A percentile compares a stretch with the other conserved stretches of the same genome.
Evolutionary conservation across 1,140 invertebrate genomes (phyloP).

Genomic region (Camponotus vicinus): DNA sequence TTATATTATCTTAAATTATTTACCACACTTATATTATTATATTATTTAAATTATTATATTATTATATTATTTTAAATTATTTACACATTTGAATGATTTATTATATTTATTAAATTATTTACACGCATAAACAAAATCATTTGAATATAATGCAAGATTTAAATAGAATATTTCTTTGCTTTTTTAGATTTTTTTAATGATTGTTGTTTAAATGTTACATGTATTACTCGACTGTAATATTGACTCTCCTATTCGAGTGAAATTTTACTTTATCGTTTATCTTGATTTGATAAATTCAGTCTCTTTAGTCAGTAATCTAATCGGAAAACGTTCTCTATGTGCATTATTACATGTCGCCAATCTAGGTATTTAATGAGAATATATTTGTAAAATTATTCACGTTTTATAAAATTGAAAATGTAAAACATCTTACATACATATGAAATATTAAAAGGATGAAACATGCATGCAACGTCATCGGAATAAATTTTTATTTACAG

Average conservation of each 20-base stretch:
- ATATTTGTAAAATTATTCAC: not conserved
- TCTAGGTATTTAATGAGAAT: not conserved
- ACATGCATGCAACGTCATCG: not conserved
- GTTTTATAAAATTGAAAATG: not conserved
- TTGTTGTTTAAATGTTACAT: too few relatives aligned
- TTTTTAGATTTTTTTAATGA: not conserved
- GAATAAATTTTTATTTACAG: not conserved
- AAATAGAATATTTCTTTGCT: not conserved
- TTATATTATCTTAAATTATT: not conserved
- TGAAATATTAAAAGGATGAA: not conserved
- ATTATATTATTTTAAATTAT: not conserved
- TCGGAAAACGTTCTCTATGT: not conserved
- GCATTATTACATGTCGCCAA: constrained; percentile 1
- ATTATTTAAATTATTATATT: too few relatives aligned
- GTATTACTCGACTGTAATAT: not conserved
- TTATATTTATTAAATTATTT: not conserved
- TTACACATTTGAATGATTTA: too few relatives aligned
- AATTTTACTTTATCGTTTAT: not conserved
- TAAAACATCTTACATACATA: not conserved
- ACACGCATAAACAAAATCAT: not conserved
- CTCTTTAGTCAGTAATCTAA: not conserved
- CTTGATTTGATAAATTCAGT: constrained; percentile 8
- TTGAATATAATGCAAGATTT: not conserved
- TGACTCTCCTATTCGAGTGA: not conserved
- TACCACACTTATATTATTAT: too few relatives aligned